Conservation (phyloP, 2,113 vertebrate genomes). For the Pseudolaguvia tuberculata region DNA sequence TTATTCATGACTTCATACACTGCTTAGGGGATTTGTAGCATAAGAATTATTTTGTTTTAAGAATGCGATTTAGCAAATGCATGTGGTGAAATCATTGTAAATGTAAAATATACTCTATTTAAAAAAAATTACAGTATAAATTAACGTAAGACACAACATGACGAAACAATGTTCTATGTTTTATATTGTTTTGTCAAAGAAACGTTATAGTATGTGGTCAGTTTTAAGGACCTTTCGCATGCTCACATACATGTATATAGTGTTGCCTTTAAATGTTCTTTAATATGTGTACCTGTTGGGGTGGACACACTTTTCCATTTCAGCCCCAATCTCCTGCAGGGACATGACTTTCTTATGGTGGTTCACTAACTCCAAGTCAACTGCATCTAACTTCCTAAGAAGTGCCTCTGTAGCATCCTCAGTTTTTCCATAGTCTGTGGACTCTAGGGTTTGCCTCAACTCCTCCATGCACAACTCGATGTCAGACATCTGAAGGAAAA, state of each 20-base stretch:
- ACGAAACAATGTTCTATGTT: neutral
- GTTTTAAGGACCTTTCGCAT: neutral
- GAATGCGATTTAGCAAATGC: neutral
- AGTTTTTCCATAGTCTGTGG: slow-evolving; percentile 71
- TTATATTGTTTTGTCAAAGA: neutral
- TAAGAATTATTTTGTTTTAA: neutral
- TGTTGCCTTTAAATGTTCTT: neutral
- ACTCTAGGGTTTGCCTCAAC: slow-evolving; percentile 63
- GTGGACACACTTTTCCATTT: slow-evolving; percentile 65
- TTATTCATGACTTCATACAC: neutral
- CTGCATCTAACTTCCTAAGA: slow-evolving; percentile 72
- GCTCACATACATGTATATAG: neutral
- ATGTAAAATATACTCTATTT: too few relatives aligned
- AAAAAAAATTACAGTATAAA: neutral
- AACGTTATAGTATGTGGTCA: neutral
- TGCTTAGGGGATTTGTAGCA: neutral
- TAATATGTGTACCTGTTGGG: slow-evolving; percentile 69
- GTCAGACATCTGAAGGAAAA: slow-evolving; percentile 73
- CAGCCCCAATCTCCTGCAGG: slow-evolving; percentile 66
- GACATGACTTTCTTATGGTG: slow-evolving; percentile 61
- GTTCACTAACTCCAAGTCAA: slow-evolving; percentile 74
- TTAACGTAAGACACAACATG: too few relatives aligned
- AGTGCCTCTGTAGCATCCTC: slow-evolving; percentile 73
- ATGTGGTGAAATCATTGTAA: neutral
- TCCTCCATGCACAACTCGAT: slow-evolving; percentile 78